phyloP scores from a whole-genome alignment of 2,888 invertebrate species.

The Patella ulyssiponensis region DNA sequence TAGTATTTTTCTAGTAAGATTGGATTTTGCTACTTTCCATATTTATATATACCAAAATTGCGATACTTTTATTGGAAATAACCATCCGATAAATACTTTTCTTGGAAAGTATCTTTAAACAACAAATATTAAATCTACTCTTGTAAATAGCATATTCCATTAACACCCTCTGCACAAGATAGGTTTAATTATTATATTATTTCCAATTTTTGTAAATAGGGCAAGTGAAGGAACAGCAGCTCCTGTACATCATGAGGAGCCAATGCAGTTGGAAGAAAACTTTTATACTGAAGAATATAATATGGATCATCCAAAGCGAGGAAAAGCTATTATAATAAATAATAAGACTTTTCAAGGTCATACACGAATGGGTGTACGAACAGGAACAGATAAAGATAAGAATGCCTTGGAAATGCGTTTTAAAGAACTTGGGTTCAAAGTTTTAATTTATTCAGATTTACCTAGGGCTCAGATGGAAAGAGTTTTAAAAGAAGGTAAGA shows the following conservation, averaged over 20 bases:
- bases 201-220: too few relatives aligned
- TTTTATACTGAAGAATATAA: constrained; percentile 79
- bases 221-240: background rate
- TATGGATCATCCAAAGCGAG: constrained; percentile 86
- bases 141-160: too few relatives aligned
- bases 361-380: constrained; percentile 68
- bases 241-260: constrained; percentile 1
- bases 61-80: too few relatives aligned
- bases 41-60: too few relatives aligned
- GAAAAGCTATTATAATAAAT: constrained; percentile 90
- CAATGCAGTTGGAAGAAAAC: constrained; percentile 36
- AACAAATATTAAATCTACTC: too few relatives aligned
- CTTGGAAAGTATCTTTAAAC: too few relatives aligned
- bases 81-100: too few relatives aligned
- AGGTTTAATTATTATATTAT: too few relatives aligned
- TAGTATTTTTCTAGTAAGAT: too few relatives aligned
- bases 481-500: constrained; percentile 78
- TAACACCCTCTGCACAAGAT: too few relatives aligned
- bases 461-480: constrained; percentile 80
- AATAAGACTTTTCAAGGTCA: constrained; percentile 82
- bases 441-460: constrained; percentile 80
- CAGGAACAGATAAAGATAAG: constrained; percentile 90
- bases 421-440: constrained; percentile 78
- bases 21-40: too few relatives aligned
- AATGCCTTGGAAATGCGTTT: constrained; percentile 78